phyloP scores from a whole-genome alignment of 2,888 invertebrate species.

The Drosophila gaucha region DNA sequence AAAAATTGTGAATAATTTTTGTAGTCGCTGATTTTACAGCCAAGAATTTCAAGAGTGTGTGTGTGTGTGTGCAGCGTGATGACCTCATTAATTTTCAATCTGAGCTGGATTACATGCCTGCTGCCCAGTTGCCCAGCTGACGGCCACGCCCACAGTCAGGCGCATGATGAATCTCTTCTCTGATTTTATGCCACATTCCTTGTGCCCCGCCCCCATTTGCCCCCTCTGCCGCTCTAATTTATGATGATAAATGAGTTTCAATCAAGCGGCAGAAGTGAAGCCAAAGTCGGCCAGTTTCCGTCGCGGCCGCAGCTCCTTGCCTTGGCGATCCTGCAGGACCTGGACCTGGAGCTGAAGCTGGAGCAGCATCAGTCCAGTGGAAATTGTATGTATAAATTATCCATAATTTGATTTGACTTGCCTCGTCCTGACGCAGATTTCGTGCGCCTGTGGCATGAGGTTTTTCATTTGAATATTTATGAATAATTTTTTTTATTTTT shows the following conservation, averaged over 20 bases:
- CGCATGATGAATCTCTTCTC: slow-evolving; percentile 76
- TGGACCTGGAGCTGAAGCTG: not conserved
- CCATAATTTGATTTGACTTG: slow-evolving; percentile 75
- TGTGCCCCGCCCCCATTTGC: slow-evolving; percentile 2
- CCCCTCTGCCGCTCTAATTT: slow-evolving; percentile 61
- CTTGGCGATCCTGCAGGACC: slow-evolving; percentile 28
- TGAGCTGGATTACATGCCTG: slow-evolving; percentile 78
- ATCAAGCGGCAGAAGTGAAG: slow-evolving; percentile 80
- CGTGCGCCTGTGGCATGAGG: slow-evolving; percentile 46
- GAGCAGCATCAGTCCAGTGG: slow-evolving; percentile 42
- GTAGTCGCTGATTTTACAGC: slow-evolving; percentile 53
- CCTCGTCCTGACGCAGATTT: slow-evolving; percentile 40
- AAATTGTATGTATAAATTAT: slow-evolving; percentile 68
- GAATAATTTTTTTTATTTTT: slow-evolving; percentile 45
- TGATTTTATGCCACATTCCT: slow-evolving; percentile 48
- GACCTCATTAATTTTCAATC: slow-evolving; percentile 84
- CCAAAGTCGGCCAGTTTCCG: slow-evolving; percentile 56
- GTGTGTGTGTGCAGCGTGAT: slow-evolving; percentile 63
- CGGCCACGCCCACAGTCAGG: slow-evolving; percentile 29
- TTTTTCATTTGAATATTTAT: slow-evolving; percentile 77
- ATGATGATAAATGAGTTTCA: slow-evolving; percentile 81
- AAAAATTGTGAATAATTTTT: slow-evolving; percentile 42
- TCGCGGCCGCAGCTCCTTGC: slow-evolving; percentile 27
- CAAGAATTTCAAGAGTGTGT: slow-evolving; percentile 33
- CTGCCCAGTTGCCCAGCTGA: slow-evolving; percentile 51